Percentiles rank a stretch among this genome's conserved stretches.
These are phyloP conservation scores for Cataglyphis hispanica DNA, from an alignment of 1,140 invertebrate species.

Conservation along the genomic window DNA sequence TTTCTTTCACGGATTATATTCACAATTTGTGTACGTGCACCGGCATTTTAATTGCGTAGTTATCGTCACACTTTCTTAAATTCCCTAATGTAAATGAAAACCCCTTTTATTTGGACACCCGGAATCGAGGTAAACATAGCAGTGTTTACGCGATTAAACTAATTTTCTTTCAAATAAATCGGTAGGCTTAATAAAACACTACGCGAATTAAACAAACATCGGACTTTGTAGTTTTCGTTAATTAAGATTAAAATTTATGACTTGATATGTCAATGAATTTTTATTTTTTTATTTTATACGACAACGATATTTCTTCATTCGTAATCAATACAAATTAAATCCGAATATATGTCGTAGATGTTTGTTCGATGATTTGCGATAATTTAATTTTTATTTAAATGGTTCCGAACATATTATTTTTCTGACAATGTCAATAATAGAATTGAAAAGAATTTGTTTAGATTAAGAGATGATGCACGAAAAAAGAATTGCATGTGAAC, in stretches of 20 bases:
- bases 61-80: conserved; percentile 50
- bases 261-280: neutral
- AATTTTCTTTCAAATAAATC: neutral
- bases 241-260: neutral
- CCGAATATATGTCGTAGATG: neutral
- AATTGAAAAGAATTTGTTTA: neutral
- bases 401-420: neutral
- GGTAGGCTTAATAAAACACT: neutral
- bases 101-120: conserved; percentile 19
- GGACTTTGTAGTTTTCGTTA: neutral
- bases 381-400: neutral
- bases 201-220: conserved; percentile 20
- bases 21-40: conserved; percentile 41
- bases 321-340: neutral
- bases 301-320: neutral
- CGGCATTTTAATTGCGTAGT: conserved; percentile 65
- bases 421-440: neutral
- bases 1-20: conserved; percentile 20
- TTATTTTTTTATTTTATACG: neutral
- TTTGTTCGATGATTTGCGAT: neutral
- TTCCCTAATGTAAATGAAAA: conserved; percentile 53
- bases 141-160: neutral
- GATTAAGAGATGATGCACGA: neutral
- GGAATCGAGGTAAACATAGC: neutral
- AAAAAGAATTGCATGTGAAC: neutral